Base-by-base conservation (phyloP, 1,140 invertebrate genomes). In the Galleria mellonella region DNA sequence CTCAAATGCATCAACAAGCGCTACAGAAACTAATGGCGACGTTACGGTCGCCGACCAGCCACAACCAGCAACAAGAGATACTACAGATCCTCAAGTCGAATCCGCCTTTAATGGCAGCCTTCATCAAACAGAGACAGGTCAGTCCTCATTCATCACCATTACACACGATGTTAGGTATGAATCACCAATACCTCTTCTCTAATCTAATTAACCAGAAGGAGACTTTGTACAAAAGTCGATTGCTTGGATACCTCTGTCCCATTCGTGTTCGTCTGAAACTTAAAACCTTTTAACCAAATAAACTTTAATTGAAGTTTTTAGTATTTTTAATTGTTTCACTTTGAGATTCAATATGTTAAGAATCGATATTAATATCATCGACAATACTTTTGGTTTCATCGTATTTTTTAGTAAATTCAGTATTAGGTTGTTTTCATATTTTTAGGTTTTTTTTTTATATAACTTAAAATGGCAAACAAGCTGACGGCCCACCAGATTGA, bases 31-130 rank as follows among this genome's bases (percentile, higher is more conserved):
- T 98, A 9, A 92, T 98, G 89, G 90, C 93, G 43, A 97, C 96
- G 30, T 88, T 98, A 15, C 92, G 94, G 61, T 95, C 94, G 64
- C 96, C 96, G 9, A 92, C 92, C 46, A 93, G 93, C n/a, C 94
- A 94, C 36, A 96, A 98, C 62, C 96, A 97, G 70, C 97, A 98
- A 67, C 92, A 95, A 67, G 94, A 97, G 86, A 95, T 98, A 39
- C 87, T 98, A 15, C 91, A 93, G 59, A 97, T 99, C 63, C 90
- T 99, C 33, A 98, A 97, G 83, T 93, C 93, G 35, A 97, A 98
- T 88, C 97, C 97, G 33, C 95, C 95, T 48, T 88, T 99, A 8
- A 98, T 98, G 96, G 97, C 97, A 43, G 96, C 96, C 37, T 97
- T 98, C 71, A 96, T 99, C 42, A 97, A 97, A 81, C 95, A 97